Conservation (phyloP, 2,888 invertebrate genomes). For the Bellardia pandia region DNA sequence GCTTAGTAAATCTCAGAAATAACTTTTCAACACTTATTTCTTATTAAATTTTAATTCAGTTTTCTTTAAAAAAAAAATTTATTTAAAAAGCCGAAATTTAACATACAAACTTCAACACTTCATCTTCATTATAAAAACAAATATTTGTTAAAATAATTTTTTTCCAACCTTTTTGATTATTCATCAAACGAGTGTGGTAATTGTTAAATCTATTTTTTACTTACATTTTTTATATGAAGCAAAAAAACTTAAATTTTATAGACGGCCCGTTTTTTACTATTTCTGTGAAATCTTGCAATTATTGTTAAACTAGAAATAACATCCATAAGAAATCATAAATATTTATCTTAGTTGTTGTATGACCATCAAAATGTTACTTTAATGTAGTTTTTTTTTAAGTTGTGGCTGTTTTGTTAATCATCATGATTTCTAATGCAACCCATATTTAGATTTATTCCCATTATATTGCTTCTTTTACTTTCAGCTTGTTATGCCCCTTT, state of each 20-base stretch:
- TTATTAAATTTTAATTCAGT: background rate
- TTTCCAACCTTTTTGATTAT: constrained; percentile 49
- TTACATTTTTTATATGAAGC: background rate
- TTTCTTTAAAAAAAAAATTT: constrained; percentile 9
- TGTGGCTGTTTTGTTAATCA: constrained; percentile 55
- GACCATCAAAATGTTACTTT: background rate
- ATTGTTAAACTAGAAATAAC: constrained; percentile 12
- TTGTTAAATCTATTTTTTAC: constrained; percentile 40
- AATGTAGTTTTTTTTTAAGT: background rate
- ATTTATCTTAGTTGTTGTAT: constrained; percentile 5
- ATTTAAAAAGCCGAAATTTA: constrained; percentile 5
- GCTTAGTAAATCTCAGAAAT: background rate
- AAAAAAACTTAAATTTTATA: constrained; percentile 27
- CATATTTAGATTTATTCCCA: constrained; percentile 47
- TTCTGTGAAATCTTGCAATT: constrained; percentile 53
- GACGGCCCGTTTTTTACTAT: constrained; percentile 35
- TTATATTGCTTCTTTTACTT: constrained; percentile 1
- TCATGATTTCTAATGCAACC: constrained; percentile 70
- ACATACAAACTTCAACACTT: background rate
- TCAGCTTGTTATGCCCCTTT: constrained; percentile 14
- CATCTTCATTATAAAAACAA: background rate
- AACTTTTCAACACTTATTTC: constrained; percentile 20
- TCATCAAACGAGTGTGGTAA: constrained; percentile 59
- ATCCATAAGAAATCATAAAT: constrained; percentile 40
- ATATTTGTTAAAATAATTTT: background rate